A percentile compares a stretch with the other conserved stretches of the same genome.
phyloP scores from a whole-genome alignment of 2,888 invertebrate genomes.

The Allygus modestus region DNA sequence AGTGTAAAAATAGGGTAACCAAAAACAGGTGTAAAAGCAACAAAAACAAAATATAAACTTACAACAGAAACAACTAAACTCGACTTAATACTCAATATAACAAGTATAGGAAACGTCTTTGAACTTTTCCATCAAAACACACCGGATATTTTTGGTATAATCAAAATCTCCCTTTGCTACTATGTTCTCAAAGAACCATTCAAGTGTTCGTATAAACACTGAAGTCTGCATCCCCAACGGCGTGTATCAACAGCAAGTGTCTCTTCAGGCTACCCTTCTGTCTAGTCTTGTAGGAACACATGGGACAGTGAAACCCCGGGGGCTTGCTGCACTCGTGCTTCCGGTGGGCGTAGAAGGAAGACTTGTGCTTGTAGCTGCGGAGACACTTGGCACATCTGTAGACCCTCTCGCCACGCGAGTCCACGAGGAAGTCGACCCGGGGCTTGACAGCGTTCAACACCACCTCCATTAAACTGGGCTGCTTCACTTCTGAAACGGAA shows the following conservation, averaged over 20 bases:
- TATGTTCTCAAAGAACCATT: neutral
- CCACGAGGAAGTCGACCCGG: neutral
- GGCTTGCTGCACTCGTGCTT: constrained; percentile 74
- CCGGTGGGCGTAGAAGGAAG: constrained; percentile 51
- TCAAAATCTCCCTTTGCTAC: no score
- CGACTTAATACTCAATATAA: no score
- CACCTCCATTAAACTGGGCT: neutral
- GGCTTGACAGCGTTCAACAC: neutral
- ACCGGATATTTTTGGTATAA: no score
- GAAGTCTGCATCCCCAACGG: neutral
- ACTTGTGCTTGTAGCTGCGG: constrained; percentile 73
- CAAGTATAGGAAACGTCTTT: no score
- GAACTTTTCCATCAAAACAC: no score
- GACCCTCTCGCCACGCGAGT: neutral
- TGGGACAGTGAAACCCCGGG: constrained; percentile 71
- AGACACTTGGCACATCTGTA: neutral
- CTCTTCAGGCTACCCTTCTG: constrained; percentile 61
- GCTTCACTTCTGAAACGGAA: neutral
- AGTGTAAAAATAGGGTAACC: no score
- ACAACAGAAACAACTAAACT: no score
- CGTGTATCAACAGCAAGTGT: constrained; percentile 59
- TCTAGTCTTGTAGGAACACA: constrained; percentile 65
- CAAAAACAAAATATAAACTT: no score
- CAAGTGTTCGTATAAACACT: neutral
- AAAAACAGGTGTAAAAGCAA: no score